Base-by-base conservation (phyloP, 2,113 vertebrate species). In the Albula goreensis region DNA sequence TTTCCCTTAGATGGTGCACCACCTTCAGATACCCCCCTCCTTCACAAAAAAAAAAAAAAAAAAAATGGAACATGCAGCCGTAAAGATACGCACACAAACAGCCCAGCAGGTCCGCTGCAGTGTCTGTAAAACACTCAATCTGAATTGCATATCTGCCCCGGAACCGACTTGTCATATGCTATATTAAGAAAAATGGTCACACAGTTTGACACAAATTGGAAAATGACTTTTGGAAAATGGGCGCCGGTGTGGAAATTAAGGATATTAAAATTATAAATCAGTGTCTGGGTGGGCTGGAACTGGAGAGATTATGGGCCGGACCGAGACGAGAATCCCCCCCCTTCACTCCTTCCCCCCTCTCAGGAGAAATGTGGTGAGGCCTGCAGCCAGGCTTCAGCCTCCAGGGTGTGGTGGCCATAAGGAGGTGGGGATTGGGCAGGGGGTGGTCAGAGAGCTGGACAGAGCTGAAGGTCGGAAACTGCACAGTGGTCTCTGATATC, bases 261-360 rank as follows among this genome's bases (percentile, higher is more conserved):
- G 95, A 96, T 97, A 97, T 97, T 97, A 97, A 96, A 97, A 97
- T 97, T 96, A 97, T 97, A 96, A 97, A 97, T 97, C 96, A 97
- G 95, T 95, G 95, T 96, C 96, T 95, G 93, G 89, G 93, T 93
- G 90, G 93, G 90, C 89, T 87, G 78, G 89, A 49, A 50, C 86
- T 63, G 25, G 60, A 82, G 48, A 50, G 41, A n/a, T 80, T 77
- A 80, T 12, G 57, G 31, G 53, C 10, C 41, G 19, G 78, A 6
- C 52, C 57, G 52, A 49, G 77, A 78, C 2, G 17, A 60, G 10
- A 13, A 3, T 19, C 1, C 60, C 17, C 60, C 60, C 0, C 17
- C 15, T 8, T 13, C 17, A 15, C 60, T 13, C 60, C 17, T 19
- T 19, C 17, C 2, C 9, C 84, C 25, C 1, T 7, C 53, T 12